Percentiles rank a stretch among this genome's conserved stretches.
These are phyloP conservation scores for Camponotus fellah DNA, from an alignment of 2,888 invertebrate species.

Conservation along the genomic window DNA sequence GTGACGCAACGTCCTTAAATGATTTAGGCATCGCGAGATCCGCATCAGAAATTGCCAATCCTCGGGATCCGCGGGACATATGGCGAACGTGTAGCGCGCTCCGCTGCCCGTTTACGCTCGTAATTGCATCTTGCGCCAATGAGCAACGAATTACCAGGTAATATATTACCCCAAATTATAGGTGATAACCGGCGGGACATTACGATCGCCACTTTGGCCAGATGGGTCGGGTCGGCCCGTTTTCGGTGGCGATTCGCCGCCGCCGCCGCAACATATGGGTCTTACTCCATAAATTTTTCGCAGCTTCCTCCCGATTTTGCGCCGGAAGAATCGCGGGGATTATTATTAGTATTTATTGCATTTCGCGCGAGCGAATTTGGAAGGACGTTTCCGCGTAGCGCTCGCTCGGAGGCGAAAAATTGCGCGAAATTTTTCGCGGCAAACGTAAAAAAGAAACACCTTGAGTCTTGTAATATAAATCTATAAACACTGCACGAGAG, in stretches of 20 bases:
- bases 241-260: conserved; percentile 79
- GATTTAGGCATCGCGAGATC: conserved; percentile 73
- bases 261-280: conserved; percentile 79
- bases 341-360: conserved; percentile 34
- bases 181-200: conserved; percentile 84
- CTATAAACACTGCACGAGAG: not conserved
- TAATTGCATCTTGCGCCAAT: conserved; percentile 84
- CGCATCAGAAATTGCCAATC: conserved; percentile 69
- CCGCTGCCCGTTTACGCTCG: conserved; percentile 76
- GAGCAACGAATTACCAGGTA: conserved; percentile 84
- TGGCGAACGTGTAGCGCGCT: conserved; percentile 77
- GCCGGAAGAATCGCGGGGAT: conserved; percentile 7
- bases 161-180: conserved; percentile 86
- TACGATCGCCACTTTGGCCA: conserved; percentile 83
- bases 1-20: conserved; percentile 69
- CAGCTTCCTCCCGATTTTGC: conserved; percentile 64
- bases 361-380: not conserved
- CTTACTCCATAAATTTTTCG: conserved; percentile 79
- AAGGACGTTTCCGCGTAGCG: not conserved
- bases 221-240: conserved; percentile 79
- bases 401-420: not conserved
- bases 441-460: not conserved
- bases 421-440: not conserved
- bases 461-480: not conserved
- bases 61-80: conserved; percentile 75